These are phyloP conservation scores for Phortica variegata DNA, from an alignment of 1,140 invertebrate species.

Conservation along the genomic window DNA sequence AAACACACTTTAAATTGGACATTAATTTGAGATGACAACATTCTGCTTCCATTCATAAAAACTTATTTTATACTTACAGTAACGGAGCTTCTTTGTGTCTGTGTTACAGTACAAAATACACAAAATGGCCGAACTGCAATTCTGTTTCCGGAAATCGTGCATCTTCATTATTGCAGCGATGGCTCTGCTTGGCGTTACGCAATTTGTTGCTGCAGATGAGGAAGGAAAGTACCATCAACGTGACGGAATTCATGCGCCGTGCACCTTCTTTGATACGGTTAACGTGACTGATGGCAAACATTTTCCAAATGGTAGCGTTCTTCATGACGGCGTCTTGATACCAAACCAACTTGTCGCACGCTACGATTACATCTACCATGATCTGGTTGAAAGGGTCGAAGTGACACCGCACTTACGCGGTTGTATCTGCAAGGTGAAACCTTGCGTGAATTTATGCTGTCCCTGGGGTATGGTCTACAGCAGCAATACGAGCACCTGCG, in stretches of 20 bases:
- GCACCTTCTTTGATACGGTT: slow-evolving; percentile 48
- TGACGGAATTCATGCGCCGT: slow-evolving; percentile 39
- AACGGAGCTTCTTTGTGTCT: neutral
- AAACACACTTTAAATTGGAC: no score
- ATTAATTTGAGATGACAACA: no score
- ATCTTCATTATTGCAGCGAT: slow-evolving; percentile 9
- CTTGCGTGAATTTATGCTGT: slow-evolving; percentile 49
- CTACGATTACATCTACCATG: slow-evolving; percentile 41
- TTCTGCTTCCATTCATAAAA: neutral
- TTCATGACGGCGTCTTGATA: slow-evolving; percentile 37
- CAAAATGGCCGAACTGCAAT: slow-evolving; percentile 25
- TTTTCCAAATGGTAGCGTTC: slow-evolving; percentile 41
- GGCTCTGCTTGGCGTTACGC: slow-evolving; percentile 26
- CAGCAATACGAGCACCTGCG: slow-evolving; percentile 7
- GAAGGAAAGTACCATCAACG: slow-evolving; percentile 29
- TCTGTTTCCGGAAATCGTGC: slow-evolving; percentile 6
- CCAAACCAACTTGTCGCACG: slow-evolving; percentile 35
- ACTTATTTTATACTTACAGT: neutral
- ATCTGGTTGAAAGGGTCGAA: slow-evolving; percentile 30
- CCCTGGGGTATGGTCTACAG: slow-evolving; percentile 37
- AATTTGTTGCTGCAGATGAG: slow-evolving; percentile 30
- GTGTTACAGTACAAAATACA: slow-evolving; percentile 17
- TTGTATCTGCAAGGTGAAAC: slow-evolving; percentile 47
- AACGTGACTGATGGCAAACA: slow-evolving; percentile 33
- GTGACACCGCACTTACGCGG: slow-evolving; percentile 36